Base-by-base conservation (phyloP, 2,113 vertebrate species). In the Pelmatolapia mariae region DNA sequence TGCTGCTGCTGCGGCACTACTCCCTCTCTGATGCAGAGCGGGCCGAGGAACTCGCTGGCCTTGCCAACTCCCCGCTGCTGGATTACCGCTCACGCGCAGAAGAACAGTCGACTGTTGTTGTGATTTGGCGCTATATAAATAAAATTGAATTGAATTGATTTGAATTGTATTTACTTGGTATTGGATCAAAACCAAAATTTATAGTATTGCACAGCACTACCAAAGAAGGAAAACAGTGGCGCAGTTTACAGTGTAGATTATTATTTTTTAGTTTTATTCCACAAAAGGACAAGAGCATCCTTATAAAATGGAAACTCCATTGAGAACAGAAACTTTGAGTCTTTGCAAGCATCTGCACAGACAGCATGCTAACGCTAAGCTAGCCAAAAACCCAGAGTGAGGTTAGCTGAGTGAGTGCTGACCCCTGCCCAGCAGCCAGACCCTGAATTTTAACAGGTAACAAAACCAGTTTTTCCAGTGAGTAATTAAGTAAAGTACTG, bases 1-100 rank as follows among this genome's bases (percentile, higher is more conserved):
- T 61, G 56, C 56, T 59, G 50, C 16, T 50, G 56, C 56, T 59
- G 56, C 5, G 3, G 56, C 26, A 1, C 57, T 61, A 61, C 26
- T 61, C 8, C 2, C 15, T 61, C 57, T 61, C 5, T 8, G 0
- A 18, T 61, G 57, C 26, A 61, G 0, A n/a, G n/a, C n/a, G n/a
- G n/a, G n/a, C n/a, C n/a, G n/a, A n/a, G n/a, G n/a, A n/a, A n/a
- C n/a, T n/a, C n/a, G 57, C 57, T 61, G 57, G 29, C 5, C 9
- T 61, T 5, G 16, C 29, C 57, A 61, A 33, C 57, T 33, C 29
- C 57, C 57, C 5, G 3, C 29, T 61, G 57, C 57, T 61, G 16
- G 53, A 54, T 54, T 54, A 22, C 3, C 22, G 1, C 53, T 54
- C n/a, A 54, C 12, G 10, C 2, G 10, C 53, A 54, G 6, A 12